Evolutionary conservation across 2,797 vertebrate genomes (phyloP).

Genomic region (Falco rusticolus): DNA sequence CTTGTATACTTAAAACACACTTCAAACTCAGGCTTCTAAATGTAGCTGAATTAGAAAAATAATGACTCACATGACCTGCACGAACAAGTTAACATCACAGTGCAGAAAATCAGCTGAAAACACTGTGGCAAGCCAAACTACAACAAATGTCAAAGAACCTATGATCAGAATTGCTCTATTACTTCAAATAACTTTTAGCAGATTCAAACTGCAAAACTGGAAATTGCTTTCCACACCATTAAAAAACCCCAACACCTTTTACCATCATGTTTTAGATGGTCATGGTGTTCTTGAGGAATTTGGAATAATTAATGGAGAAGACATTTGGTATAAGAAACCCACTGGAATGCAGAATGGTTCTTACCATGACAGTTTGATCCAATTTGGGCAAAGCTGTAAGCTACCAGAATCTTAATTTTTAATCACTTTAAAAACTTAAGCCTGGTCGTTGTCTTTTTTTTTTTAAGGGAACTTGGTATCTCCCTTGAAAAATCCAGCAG

Average conservation of each 20-base stretch:
- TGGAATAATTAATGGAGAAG: background rate
- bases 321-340: background rate
- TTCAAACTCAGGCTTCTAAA: background rate
- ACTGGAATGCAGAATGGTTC: background rate
- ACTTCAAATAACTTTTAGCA: background rate
- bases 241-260: background rate
- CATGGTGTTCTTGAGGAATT: background rate
- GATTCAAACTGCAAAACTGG: background rate
- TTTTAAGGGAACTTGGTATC: background rate
- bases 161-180: background rate
- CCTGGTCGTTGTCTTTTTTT: background rate
- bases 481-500: background rate
- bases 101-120: background rate
- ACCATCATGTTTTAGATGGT: background rate
- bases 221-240: background rate
- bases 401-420: background rate
- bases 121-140: background rate
- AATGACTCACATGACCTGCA: background rate
- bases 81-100: background rate
- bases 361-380: background rate
- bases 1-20: background rate
- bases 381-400: background rate
- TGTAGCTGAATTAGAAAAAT: background rate
- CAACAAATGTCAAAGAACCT: background rate
- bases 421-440: background rate